Evolutionary conservation across 35 echinoderm and acorn worm species (phyloP), one percentile per base, ranked within the genome.

Genomic region (Diadema setosum): DNA sequence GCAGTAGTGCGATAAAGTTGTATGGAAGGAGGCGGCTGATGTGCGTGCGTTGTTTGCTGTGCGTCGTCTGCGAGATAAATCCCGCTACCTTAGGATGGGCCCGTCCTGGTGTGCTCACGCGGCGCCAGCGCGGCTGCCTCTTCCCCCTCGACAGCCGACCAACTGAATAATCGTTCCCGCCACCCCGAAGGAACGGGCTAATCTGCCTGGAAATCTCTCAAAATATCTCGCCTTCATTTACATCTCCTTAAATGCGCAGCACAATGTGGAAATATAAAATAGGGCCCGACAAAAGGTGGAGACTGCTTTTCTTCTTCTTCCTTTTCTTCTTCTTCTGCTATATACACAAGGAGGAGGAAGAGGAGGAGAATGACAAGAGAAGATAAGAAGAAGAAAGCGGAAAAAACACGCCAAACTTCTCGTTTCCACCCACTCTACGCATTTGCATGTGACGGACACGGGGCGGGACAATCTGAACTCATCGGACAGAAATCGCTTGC

Each of bases 221-320:
- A 78, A 78, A 78, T 78, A 78, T 78, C 73, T 78, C 33, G 73
- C 33, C 73, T 78, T 42, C 73, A 78, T 78, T 78, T 78, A 41
- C 73, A 78, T 78, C 27, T 78, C 25, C 24, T 78, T 78, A 78
- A 78, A 78, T 44, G 73, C 40, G 44, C 73, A 5, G 63, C 18
- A 67, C 63, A 67, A 67, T 67, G 63, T 55, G n/a, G 63, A 67
- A 67, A 67, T 67, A 67, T 67, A 67, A 67, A 67, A 67, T 32
- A 3, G 37, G 63, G 63, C 63, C 63, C 63, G 63, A 32, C 27
- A 33, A n/a, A 67, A 67, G 63, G 63, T 67, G 63, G 30, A n/a
- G n/a, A n/a, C n/a, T n/a, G n/a, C n/a, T n/a, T n/a, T n/a, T n/a
- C n/a, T n/a, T n/a, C n/a, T n/a, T n/a, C n/a, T n/a, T n/a, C n/a